Conservation (phyloP, 1,140 invertebrate species). For the Monochamus saltuarius region DNA sequence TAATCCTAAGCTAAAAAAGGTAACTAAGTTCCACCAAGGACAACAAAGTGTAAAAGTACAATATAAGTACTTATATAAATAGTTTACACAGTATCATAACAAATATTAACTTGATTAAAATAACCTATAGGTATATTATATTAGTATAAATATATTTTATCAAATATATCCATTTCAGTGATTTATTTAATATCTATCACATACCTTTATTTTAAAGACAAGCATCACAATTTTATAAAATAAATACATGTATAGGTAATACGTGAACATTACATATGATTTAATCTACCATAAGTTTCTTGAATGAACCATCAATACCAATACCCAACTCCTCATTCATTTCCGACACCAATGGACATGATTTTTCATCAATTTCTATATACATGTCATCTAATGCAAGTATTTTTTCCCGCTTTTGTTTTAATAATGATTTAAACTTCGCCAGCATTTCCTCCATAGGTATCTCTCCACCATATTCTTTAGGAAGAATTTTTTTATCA, state of each 20-base stretch:
- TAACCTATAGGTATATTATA: neutral
- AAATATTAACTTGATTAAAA: neutral
- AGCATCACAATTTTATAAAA: neutral
- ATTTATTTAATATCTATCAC: slow-evolving; percentile 10
- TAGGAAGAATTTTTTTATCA: slow-evolving; percentile 73
- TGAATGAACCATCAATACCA: slow-evolving; percentile 73
- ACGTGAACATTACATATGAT: neutral
- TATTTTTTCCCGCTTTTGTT: slow-evolving; percentile 64
- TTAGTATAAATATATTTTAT: slow-evolving; percentile 1
- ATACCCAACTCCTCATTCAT: slow-evolving; percentile 66
- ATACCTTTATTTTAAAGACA: slow-evolving; percentile 12
- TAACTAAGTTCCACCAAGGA: slow-evolving; percentile 34
- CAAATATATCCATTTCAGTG: slow-evolving; percentile 7
- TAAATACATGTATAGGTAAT: neutral
- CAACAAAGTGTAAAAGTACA: slow-evolving; percentile 12
- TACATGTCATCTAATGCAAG: slow-evolving; percentile 78
- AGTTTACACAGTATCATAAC: neutral
- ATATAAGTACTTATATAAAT: slow-evolving; percentile 9
- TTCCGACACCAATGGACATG: slow-evolving; percentile 63
- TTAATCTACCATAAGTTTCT: slow-evolving; percentile 80
- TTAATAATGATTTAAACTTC: slow-evolving; percentile 66
- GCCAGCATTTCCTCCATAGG: slow-evolving; percentile 79
- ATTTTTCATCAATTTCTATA: slow-evolving; percentile 66
- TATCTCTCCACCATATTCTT: slow-evolving; percentile 81
- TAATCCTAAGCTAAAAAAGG: slow-evolving; percentile 19